Evolutionary conservation across 1,140 invertebrate species (phyloP).

Genomic region (Heliconius hermathena): DNA sequence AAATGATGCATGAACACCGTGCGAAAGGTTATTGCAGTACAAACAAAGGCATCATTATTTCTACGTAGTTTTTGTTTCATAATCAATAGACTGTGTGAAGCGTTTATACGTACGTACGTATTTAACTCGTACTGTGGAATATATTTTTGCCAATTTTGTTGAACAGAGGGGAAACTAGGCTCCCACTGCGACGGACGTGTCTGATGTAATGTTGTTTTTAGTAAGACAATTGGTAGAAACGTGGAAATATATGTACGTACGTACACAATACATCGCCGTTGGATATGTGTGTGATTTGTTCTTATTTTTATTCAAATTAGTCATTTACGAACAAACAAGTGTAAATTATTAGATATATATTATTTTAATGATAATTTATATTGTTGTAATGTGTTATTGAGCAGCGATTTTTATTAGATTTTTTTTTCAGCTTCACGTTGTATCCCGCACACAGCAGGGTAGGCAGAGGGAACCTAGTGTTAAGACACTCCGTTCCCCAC

Average conservation of each 20-base stretch:
- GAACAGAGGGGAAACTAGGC: slow-evolving; percentile 22
- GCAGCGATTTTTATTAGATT: not conserved
- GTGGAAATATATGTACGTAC: not conserved
- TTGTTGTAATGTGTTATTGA: not conserved
- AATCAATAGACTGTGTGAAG: slow-evolving; percentile 41
- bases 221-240: slow-evolving; percentile 13
- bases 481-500: no score
- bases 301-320: slow-evolving; percentile 25
- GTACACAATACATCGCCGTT: slow-evolving; percentile 8
- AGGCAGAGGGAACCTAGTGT: no score
- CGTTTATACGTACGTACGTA: slow-evolving; percentile 29
- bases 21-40: slow-evolving; percentile 53
- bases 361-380: not conserved
- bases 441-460: no score
- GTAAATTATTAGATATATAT: not conserved
- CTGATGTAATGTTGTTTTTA: slow-evolving; percentile 13
- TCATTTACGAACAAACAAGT: not conserved
- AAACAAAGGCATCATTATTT: slow-evolving; percentile 45
- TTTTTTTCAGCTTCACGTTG: no score
- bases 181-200: slow-evolving; percentile 34
- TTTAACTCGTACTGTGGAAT: slow-evolving; percentile 24
- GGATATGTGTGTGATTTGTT: slow-evolving; percentile 17
- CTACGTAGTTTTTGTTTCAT: slow-evolving; percentile 39
- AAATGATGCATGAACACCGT: slow-evolving; percentile 54
- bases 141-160: not conserved